A percentile compares a stretch with the other conserved stretches of the same genome.
Conservation (phyloP, 2,113 vertebrate species). For the Cygnus buccinator region DNA sequence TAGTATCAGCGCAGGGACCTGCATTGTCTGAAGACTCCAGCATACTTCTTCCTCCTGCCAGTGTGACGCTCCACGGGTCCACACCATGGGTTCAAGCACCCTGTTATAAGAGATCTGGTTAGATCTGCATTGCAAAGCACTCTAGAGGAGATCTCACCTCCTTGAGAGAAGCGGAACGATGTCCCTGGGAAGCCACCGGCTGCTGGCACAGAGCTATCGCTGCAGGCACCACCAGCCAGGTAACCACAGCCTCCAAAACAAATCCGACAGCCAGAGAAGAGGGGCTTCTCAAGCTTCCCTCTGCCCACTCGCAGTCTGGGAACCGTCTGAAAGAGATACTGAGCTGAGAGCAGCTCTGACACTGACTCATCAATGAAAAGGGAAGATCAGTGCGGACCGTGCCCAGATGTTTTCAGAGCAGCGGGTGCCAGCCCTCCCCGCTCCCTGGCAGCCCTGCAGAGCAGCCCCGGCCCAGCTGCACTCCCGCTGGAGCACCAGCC, state of each 20-base stretch:
- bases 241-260: not conserved
- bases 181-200: not conserved
- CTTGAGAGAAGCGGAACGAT: not conserved
- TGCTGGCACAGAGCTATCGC: not conserved
- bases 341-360: not conserved
- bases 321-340: not conserved
- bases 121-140: not conserved
- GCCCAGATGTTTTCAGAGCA: not conserved
- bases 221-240: not conserved
- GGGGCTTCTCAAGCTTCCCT: not conserved
- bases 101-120: not conserved
- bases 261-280: not conserved
- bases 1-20: not conserved
- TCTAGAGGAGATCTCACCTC: slow-evolving; percentile 30
- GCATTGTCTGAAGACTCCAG: not conserved
- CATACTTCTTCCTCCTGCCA: not conserved
- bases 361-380: not conserved
- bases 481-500: accelerated
- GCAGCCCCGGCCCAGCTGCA: slow-evolving; percentile 29
- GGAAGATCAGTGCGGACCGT: not conserved
- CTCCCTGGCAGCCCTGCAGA: not conserved
- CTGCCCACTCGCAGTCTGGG: not conserved
- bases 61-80: accelerated
- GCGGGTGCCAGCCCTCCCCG: accelerated
- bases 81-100: not conserved